A percentile compares a stretch with the other conserved stretches of the same genome.
Evolutionary conservation across 2,888 invertebrate genomes (phyloP).

Genomic region (Tupiocoris notatus): DNA sequence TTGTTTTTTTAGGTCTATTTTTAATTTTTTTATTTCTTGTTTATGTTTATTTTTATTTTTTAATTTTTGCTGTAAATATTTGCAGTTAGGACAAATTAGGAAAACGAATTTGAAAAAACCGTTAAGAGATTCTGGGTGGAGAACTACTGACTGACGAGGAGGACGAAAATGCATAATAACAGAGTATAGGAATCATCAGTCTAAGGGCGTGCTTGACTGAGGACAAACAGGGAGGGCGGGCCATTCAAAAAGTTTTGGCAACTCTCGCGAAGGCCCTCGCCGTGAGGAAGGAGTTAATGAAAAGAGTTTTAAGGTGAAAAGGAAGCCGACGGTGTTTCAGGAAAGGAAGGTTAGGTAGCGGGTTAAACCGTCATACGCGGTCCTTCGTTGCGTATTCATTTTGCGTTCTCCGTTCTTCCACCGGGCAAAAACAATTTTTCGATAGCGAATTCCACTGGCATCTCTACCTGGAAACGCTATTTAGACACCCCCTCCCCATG

Average conservation of each 20-base stretch:
- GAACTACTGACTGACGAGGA: too few species aligned
- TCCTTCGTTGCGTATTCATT: slow-evolving; percentile 22
- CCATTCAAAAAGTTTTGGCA: slow-evolving; percentile 24
- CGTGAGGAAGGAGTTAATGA: slow-evolving; percentile 18
- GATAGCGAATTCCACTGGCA: slow-evolving; percentile 27
- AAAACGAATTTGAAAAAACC: too few species aligned
- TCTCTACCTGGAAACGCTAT: slow-evolving; percentile 32
- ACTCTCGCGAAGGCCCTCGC: slow-evolving; percentile 1
- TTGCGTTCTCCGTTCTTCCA: slow-evolving; percentile 9
- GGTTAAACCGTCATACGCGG: not conserved
- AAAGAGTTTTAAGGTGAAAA: slow-evolving; percentile 8
- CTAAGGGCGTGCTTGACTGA: not conserved
- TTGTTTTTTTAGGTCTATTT: too few species aligned
- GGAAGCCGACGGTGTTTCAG: not conserved
- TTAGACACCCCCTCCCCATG: not conserved
- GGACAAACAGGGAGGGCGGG: not conserved
- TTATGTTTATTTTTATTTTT: too few species aligned
- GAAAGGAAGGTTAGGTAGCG: not conserved
- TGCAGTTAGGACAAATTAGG: too few species aligned
- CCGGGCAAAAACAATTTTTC: slow-evolving; percentile 21
- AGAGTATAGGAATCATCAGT: not conserved
- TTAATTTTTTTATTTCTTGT: too few species aligned
- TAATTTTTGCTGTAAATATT: too few species aligned
- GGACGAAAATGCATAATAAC: not conserved
- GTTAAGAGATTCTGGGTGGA: too few species aligned